Evolutionary conservation across 2,113 vertebrate species (phyloP).

Genomic region (Natator depressus): DNA sequence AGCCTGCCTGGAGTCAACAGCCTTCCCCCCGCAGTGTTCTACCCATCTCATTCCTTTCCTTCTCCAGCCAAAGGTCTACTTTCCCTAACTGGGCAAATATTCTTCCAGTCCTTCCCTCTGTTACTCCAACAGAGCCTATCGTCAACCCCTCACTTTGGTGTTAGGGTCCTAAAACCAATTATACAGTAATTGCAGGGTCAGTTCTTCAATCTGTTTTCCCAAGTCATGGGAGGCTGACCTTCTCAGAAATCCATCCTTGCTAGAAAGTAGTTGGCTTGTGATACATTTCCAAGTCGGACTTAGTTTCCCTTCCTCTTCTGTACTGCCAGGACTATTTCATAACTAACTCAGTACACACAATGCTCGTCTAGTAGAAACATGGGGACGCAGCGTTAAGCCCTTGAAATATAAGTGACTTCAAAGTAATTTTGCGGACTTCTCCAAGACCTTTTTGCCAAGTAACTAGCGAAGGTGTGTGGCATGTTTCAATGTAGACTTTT

Average conservation of each 20-base stretch:
- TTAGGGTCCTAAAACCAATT: not conserved
- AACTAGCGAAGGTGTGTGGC: not conserved
- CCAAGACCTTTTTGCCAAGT: no score
- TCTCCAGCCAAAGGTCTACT: not conserved
- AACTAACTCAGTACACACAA: no score
- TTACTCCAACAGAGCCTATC: not conserved
- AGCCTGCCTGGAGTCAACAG: not conserved
- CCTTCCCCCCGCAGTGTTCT: not conserved
- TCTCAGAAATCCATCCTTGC: not conserved
- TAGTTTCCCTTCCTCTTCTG: fast-evolving
- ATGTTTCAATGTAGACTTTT: not conserved
- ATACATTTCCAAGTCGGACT: not conserved
- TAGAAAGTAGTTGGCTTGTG: not conserved
- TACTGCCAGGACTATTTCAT: not conserved
- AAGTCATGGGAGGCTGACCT: not conserved
- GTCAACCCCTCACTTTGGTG: not conserved
- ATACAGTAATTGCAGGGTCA: not conserved
- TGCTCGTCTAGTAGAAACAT: fast-evolving
- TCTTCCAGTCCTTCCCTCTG: not conserved
- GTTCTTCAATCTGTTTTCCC: not conserved
- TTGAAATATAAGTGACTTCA: fast-evolving
- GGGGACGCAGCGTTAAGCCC: not conserved
- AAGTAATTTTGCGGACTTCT: not conserved
- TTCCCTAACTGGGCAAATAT: not conserved
- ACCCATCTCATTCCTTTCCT: not conserved